Evolutionary conservation across 2,113 vertebrate species (phyloP), one percentile per base, ranked within the genome.

Genomic region (Pionites leucogaster): DNA sequence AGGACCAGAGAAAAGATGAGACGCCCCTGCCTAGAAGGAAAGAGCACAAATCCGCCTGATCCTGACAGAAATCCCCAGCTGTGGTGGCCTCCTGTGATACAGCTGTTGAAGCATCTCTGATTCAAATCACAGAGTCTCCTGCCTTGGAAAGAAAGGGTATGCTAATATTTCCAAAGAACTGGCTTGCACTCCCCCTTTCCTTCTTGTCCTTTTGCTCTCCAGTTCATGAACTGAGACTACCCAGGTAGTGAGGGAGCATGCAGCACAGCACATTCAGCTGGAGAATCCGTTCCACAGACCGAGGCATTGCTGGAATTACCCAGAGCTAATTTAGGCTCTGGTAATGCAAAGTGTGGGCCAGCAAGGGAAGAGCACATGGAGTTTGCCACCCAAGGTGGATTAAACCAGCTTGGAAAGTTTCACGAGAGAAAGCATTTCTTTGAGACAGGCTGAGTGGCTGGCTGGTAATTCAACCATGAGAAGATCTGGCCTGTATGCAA

Each of bases 361-460:
- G 74, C 77, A 95, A 88, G 88, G 90, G 29, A 94, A 96, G 82
- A 95, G 67, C 76, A 94, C 90, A 85, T 92, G 86, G 64, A 96
- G 94, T 94, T 95, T 96, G 93, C 97, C 97, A 98, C 97, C 97
- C 97, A 98, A 96, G 72, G 91, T 97, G 96, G 95, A 95, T 95
- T 98, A 95, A 96, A 97, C 94, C 94, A 97, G 96, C 91, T 98
- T 98, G 97, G 97, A 95, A 78, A 83, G 50, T 92, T 96, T 95
- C 63, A 71, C 1, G 7, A 92, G 95, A 96, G 88, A 97, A 97
- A 97, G 57, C 86, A 77, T 95, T 97, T 96, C 89, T 94, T 88
- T 93, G 93, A 94, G 95, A 96, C 60, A 91, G 60, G 69, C 86
- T 96, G 92, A 95, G 87, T 8, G 75, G 72, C 87, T 97, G 97